phyloP scores from a whole-genome alignment of 2,888 invertebrate species.

The Eupithecia tripunctaria region DNA sequence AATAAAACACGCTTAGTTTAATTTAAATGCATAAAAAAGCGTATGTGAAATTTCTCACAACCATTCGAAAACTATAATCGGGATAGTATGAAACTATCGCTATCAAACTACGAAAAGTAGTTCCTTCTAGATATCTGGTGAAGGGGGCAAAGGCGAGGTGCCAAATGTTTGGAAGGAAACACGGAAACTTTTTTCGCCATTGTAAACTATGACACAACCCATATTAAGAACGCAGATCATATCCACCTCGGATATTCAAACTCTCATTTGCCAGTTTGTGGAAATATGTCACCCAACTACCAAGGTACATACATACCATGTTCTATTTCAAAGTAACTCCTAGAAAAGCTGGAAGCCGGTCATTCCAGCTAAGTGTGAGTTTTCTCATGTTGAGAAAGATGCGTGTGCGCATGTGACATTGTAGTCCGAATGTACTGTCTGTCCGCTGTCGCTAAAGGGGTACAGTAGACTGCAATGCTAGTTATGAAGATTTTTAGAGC shows the following conservation, averaged over 20 bases:
- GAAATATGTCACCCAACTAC: background rate
- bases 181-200: no score
- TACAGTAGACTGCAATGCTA: background rate
- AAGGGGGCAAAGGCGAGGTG: no score
- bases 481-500: background rate
- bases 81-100: no score
- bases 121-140: no score
- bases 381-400: conserved; percentile 31
- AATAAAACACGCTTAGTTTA: background rate
- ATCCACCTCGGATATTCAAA: background rate
- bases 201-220: no score
- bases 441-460: conserved; percentile 1
- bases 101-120: no score
- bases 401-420: conserved; percentile 21
- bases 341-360: conserved; percentile 8
- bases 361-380: conserved; percentile 20
- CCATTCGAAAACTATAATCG: no score
- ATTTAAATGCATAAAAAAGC: no score
- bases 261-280: background rate
- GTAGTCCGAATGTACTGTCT: conserved; percentile 1
- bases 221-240: background rate
- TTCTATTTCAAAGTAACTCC: conserved; percentile 19
- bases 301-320: background rate
- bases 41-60: no score
- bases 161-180: no score